Conservation (phyloP, 1,140 invertebrate species). For the Manduca sexta region DNA sequence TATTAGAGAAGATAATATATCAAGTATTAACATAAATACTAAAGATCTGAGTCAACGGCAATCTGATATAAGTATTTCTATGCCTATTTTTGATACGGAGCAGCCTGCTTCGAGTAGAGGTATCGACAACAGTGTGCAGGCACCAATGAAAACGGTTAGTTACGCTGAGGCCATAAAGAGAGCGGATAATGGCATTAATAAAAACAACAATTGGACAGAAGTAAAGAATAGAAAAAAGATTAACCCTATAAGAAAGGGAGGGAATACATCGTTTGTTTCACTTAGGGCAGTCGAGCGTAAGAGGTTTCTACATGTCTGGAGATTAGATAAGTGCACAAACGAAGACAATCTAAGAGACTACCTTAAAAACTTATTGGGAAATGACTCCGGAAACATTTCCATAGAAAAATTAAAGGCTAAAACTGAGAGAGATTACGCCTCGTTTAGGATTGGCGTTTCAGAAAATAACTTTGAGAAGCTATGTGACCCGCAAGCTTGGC, state of each 20-base stretch:
- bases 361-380: constrained; percentile 1
- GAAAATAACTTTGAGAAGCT: constrained; percentile 1
- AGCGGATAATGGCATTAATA: not conserved
- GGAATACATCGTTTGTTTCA: not conserved
- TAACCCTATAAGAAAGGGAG: constrained; percentile 5
- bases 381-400: not conserved
- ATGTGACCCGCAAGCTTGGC: not conserved
- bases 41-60: too few relatives aligned
- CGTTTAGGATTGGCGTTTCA: not conserved
- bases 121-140: too few relatives aligned
- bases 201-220: constrained; percentile 4
- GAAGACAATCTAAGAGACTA: constrained; percentile 7
- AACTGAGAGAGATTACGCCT: not conserved
- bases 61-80: too few relatives aligned
- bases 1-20: too few relatives aligned
- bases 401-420: constrained; percentile 6
- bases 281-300: constrained; percentile 9
- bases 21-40: too few relatives aligned
- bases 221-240: not conserved
- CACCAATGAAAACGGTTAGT: too few relatives aligned
- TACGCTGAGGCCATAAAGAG: not conserved
- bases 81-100: too few relatives aligned
- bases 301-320: constrained; percentile 12
- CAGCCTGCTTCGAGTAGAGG: too few relatives aligned
- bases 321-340: constrained; percentile 2